Conservation (phyloP, 2,888 invertebrate genomes). For the Hyposoter didymator region DNA sequence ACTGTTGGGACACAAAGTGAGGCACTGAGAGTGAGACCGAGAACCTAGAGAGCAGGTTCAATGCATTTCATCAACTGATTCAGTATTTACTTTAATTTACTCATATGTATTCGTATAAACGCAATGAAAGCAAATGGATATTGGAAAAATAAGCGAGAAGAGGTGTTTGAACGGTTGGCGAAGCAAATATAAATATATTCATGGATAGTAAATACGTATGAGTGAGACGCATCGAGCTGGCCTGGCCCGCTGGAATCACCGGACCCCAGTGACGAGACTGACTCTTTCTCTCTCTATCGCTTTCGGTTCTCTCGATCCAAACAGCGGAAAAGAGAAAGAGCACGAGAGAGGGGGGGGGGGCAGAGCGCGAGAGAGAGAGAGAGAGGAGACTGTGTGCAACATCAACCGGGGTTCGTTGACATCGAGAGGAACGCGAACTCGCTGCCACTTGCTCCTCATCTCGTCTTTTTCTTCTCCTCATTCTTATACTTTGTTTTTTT, state of each 20-base stretch:
- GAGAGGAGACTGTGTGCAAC: constrained; percentile 52
- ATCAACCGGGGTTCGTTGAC: constrained; percentile 79
- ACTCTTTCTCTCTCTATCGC: constrained; percentile 42
- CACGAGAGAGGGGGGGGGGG: too few species aligned
- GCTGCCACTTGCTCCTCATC: constrained; percentile 67
- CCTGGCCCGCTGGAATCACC: constrained; percentile 45
- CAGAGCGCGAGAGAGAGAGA: not conserved
- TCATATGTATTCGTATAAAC: not conserved
- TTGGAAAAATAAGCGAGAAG: constrained; percentile 40
- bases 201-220: constrained; percentile 47
- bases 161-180: constrained; percentile 22
- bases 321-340: constrained; percentile 48
- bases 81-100: not conserved
- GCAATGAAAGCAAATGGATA: not conserved
- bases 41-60: not conserved
- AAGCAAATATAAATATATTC: constrained; percentile 30
- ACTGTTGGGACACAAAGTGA: too few species aligned
- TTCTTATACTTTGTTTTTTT: constrained; percentile 54
- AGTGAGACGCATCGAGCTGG: constrained; percentile 44
- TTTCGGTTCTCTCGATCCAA: constrained; percentile 25
- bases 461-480: constrained; percentile 55
- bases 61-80: not conserved
- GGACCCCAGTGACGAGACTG: constrained; percentile 56
- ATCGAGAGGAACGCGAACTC: constrained; percentile 79
- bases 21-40: not conserved